Evolutionary conservation across 2,797 vertebrate genomes (phyloP), one percentile per base, ranked within the genome.

Genomic region (Liparis tanakae): DNA sequence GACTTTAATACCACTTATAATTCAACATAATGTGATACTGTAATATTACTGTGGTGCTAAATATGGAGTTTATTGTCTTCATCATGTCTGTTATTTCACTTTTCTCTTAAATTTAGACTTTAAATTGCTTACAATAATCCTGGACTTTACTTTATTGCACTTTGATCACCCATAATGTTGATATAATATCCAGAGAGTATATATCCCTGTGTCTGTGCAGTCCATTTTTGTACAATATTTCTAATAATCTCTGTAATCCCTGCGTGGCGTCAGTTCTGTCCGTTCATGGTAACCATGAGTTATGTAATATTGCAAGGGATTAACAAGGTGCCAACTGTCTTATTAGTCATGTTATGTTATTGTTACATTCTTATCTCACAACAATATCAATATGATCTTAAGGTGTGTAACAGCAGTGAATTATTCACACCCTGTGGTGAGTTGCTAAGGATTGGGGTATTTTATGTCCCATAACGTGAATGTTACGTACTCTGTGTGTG

Each of bases 21-120:
- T 34, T 48, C 14, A 20, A 50, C 14, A 14, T 13, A 63, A 7
- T 34, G 7, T 46, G 10, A 33, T 10, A 18, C 12, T 33, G 0
- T 66, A 50, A 37, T 25, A n/a, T 55, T 30, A 30, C 25, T 39
- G 7, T 51, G 53, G 10, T 18, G 7, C 34, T 58, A 13, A 59
- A 5, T 17, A 8, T 3, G 1, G 20, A 60, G 6, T 62, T 61
- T 36, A 46, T 54, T 13, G 10, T 63, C 22, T 25, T 25, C 20
- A 20, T 44, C 22, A 10, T 15, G 12, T 70, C 63, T 54, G 20
- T 57, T 57, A n/a, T 43, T 48, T 57, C 55, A 22, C 33, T 58
- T 6, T 5, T 15, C 18, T 59, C 33, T 54, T 25, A 25, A 25
- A 37, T 70, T 36, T 7, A 7, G 4, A 54, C 8, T 53, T 44